phyloP scores from a whole-genome alignment of 1,140 invertebrate genomes.

The Microplitis mediator region DNA sequence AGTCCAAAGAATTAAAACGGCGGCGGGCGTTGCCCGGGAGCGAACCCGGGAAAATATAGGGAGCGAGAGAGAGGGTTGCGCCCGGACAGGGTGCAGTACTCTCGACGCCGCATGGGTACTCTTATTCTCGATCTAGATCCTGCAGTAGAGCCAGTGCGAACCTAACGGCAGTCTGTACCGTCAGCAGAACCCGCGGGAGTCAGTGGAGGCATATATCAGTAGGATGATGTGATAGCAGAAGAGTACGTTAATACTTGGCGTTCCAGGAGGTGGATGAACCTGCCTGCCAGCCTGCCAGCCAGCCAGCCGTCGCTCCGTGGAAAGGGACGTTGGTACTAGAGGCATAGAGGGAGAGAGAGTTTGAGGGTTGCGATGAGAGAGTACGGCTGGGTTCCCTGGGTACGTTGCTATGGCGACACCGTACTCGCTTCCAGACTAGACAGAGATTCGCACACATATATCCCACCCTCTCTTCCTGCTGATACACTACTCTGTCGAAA shows the following conservation, averaged over 20 bases:
- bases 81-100: too few relatives aligned
- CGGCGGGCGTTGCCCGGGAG: constrained; percentile 15
- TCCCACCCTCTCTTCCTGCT: background rate
- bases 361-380: constrained; percentile 1
- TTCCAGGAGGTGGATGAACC: constrained; percentile 58
- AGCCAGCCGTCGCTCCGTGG: constrained; percentile 30
- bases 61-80: background rate
- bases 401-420: constrained; percentile 58
- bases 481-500: background rate
- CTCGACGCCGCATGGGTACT: background rate
- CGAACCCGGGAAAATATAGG: background rate
- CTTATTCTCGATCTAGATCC: background rate
- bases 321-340: constrained; percentile 3
- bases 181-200: too few relatives aligned
- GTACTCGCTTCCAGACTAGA: constrained; percentile 53
- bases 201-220: background rate
- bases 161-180: too few relatives aligned
- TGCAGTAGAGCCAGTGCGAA: background rate
- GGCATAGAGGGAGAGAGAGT: constrained; percentile 22
- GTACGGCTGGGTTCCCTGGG: constrained; percentile 59
- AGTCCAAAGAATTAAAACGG: constrained; percentile 17
- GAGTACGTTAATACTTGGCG: background rate
- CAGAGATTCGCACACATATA: constrained; percentile 53
- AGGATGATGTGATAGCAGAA: background rate
- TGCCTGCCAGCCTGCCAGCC: constrained; percentile 31